Evolutionary conservation across 2,113 vertebrate genomes (phyloP).

Genomic region (Cettia cetti): DNA sequence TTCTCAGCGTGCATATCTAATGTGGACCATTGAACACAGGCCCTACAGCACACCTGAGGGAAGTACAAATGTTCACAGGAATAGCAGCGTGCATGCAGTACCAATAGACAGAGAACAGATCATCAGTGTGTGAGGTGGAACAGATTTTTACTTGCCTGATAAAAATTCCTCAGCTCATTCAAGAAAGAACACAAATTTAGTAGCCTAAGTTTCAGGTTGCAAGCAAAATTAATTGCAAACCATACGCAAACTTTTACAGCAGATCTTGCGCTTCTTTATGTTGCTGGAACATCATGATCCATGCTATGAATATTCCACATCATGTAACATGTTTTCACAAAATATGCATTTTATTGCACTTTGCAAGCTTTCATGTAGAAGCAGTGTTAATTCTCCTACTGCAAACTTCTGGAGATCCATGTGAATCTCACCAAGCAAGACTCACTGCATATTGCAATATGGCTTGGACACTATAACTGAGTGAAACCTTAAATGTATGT

Average conservation of each 20-base stretch:
- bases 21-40: background rate
- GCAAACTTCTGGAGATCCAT: background rate
- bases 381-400: background rate
- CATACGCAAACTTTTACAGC: background rate
- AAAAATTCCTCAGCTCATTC: background rate
- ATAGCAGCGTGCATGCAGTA: rapidly evolving
- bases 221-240: background rate
- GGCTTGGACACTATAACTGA: background rate
- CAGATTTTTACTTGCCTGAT: background rate
- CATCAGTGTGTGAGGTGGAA: background rate
- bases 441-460: background rate
- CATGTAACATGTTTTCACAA: background rate
- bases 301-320: background rate
- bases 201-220: background rate
- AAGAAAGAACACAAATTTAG: background rate
- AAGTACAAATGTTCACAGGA: background rate
- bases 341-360: background rate
- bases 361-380: background rate
- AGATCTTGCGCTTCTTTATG: background rate
- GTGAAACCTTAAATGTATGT: background rate
- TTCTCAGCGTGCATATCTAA: background rate
- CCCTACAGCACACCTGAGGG: background rate
- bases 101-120: background rate
- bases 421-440: background rate
- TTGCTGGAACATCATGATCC: background rate